Evolutionary conservation across 1,140 invertebrate species (phyloP).

Genomic region (Saccostrea cuccullata): DNA sequence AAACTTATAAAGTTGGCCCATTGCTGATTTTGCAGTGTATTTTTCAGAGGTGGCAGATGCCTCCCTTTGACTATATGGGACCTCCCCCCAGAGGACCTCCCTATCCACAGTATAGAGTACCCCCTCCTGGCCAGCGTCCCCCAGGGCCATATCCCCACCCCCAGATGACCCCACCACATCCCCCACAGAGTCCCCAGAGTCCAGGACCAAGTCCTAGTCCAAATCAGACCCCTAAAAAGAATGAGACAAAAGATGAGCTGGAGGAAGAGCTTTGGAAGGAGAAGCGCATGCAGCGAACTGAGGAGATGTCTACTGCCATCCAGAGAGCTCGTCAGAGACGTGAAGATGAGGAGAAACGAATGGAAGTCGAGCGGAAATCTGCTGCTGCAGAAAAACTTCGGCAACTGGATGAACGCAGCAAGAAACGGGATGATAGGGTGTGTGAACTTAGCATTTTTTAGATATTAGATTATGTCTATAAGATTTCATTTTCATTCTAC

Average conservation of each 20-base stretch:
- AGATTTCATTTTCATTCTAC: background rate
- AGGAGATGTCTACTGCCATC: constrained; percentile 85
- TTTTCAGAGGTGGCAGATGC: constrained; percentile 71
- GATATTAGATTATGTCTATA: too few species aligned
- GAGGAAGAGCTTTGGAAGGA: constrained; percentile 88
- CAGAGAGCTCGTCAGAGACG: constrained; percentile 88
- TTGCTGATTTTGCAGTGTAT: background rate
- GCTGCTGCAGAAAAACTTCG: constrained; percentile 83
- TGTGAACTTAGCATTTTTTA: background rate
- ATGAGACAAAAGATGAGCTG: constrained; percentile 76
- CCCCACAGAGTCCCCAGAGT: constrained; percentile 46
- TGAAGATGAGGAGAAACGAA: constrained; percentile 90
- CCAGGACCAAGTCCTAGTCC: constrained; percentile 28
- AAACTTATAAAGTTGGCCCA: too few species aligned
- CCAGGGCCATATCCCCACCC: constrained; percentile 62
- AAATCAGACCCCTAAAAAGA: constrained; percentile 52
- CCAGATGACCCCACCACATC: constrained; percentile 44
- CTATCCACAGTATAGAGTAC: constrained; percentile 68
- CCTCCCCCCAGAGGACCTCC: constrained; percentile 67
- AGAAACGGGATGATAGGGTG: constrained; percentile 70
- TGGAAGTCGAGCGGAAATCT: constrained; percentile 81
- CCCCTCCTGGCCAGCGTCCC: constrained; percentile 67
- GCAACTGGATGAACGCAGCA: constrained; percentile 82
- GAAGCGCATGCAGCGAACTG: constrained; percentile 83
- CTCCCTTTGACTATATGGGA: constrained; percentile 74